Base-by-base conservation (phyloP, 2,888 invertebrate species). In the Philhelius pedissequus region DNA sequence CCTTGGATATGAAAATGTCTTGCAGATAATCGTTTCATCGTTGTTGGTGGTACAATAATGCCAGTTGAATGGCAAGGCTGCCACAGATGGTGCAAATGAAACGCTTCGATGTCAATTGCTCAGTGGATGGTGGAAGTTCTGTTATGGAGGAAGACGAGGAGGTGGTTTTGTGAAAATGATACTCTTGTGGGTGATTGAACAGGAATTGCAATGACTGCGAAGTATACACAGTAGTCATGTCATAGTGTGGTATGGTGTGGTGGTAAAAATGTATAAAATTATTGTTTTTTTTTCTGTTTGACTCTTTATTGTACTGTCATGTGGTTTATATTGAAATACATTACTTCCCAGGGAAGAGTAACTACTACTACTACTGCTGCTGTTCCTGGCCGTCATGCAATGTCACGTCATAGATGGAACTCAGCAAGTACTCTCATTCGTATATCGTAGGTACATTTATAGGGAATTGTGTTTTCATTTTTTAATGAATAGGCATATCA, bases 261-360 rank as follows among this genome's bases (percentile, higher is more conserved):
- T 70, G 48, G 79, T 62, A 69, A 79, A 62, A 27, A 15, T 50
- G 58, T 73, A 60, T 68, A 71, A 52, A 79, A 75, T 69, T 82
- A 83, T 73, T 35, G 40, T 83, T 75, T 58, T 75, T 83, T 71
- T 78, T 45, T 20, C 20, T 48, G 20, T 20, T 20, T n/a, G n/a
- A 22, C 13, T 32, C 35, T 78, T 83, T 79, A 78, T 80, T 54
- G 60, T 70, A 54, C 68, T 73, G 52, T 54, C 60, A 70, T 80
- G 84, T 76, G 80, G 84, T 84, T 80, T 68, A 68, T 80, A 84
- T 79, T 84, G 80, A 80, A 84, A 80, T 71, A 80, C 84, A 80
- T 75, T 80, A 76, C 84, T 66, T 52, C 54, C 69, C 40, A n/a
- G 45, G 20, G 25, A 58, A 48, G 48, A 71, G 32, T 54, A 35